Evolutionary conservation across 2,113 vertebrate genomes (phyloP).

Genomic region (Sander lucioperca): DNA sequence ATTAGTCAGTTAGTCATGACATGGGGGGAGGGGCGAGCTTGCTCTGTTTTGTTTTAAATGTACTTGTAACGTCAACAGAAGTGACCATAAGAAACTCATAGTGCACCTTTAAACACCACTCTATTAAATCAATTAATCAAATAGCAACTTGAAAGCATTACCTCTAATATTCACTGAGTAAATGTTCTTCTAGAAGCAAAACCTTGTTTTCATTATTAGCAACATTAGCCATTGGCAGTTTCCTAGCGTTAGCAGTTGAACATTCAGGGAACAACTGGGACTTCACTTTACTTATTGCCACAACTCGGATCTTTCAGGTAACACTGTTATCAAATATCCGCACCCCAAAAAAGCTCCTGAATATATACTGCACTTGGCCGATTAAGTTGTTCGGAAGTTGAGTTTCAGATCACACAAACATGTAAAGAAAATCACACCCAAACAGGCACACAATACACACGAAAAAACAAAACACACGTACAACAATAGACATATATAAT

Average conservation of each 20-base stretch:
- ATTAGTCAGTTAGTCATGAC: too few relatives aligned
- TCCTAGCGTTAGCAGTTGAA: neutral
- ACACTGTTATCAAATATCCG: neutral
- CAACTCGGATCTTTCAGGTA: neutral
- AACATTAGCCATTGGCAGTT: neutral
- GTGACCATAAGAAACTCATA: too few relatives aligned
- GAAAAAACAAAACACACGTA: neutral
- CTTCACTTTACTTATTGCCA: neutral
- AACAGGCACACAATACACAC: conserved; percentile 42
- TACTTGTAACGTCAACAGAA: too few relatives aligned
- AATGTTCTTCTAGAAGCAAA: neutral
- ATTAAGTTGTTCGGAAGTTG: too few relatives aligned
- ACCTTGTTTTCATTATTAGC: neutral
- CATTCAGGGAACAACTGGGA: too few relatives aligned
- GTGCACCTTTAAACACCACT: too few relatives aligned
- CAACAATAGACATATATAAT: conserved; percentile 21
- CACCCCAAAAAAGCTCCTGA: too few relatives aligned
- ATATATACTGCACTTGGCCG: too few relatives aligned
- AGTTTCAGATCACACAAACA: conserved; percentile 16
- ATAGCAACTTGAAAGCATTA: neutral
- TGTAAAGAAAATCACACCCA: neutral
- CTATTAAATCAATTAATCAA: neutral
- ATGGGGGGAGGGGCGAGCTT: too few relatives aligned
- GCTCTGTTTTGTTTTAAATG: too few relatives aligned
- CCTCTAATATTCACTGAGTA: neutral